These are phyloP conservation scores for Rotaria magnacalcarata DNA, from an alignment of 2,888 invertebrate genomes.

Conservation along the genomic window DNA sequence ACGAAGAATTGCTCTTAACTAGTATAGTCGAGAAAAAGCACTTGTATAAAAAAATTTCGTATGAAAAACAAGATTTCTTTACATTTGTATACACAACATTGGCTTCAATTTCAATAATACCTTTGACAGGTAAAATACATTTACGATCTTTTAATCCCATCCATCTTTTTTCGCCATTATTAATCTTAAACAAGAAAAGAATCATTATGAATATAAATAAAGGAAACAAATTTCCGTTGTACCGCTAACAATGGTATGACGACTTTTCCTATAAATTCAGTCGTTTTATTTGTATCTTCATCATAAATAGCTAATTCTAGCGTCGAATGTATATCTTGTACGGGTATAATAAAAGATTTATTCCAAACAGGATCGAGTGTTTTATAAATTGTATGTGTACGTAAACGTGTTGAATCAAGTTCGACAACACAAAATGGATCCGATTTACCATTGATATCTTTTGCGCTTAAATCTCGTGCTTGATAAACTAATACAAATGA, in stretches of 20 bases:
- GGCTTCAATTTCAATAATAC: constrained; percentile 86
- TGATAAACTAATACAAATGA: constrained; percentile 66
- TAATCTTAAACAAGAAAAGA: constrained; percentile 62
- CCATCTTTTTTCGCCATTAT: constrained; percentile 87
- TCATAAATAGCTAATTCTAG: constrained; percentile 92
- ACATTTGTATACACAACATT: constrained; percentile 85
- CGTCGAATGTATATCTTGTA: constrained; percentile 82
- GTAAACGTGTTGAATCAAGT: constrained; percentile 85
- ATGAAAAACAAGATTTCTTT: constrained; percentile 53
- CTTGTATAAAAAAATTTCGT: background rate
- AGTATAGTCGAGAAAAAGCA: constrained; percentile 39
- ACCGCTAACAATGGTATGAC: constrained; percentile 74
- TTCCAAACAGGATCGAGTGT: constrained; percentile 94
- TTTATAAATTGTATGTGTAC: constrained; percentile 97
- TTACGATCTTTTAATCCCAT: constrained; percentile 93
- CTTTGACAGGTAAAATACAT: constrained; percentile 78
- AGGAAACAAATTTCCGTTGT: constrained; percentile 3
- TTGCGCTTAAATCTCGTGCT: constrained; percentile 78
- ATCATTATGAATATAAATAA: too few species aligned
- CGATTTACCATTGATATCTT: constrained; percentile 92
- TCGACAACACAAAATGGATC: constrained; percentile 97
- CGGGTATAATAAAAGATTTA: constrained; percentile 76
- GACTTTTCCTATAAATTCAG: constrained; percentile 89
- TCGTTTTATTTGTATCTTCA: constrained; percentile 87
- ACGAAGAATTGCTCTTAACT: constrained; percentile 80